A percentile compares a stretch with the other conserved stretches of the same genome.
These are phyloP conservation scores for Salvelinus sp. DNA, from an alignment of 2,113 vertebrate genomes.

Conservation along the genomic window DNA sequence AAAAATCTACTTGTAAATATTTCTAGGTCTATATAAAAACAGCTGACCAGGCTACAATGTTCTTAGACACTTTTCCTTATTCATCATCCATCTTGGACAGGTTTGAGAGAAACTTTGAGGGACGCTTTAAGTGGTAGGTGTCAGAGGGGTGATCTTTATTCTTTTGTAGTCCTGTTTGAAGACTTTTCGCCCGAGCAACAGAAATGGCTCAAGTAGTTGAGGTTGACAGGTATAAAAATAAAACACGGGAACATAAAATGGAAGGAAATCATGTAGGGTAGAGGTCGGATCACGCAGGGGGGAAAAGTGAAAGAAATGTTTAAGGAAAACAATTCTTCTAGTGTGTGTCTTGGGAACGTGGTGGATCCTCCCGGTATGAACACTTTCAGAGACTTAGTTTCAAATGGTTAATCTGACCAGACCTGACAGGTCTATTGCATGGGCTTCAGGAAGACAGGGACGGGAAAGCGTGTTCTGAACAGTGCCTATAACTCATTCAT, in stretches of 20 bases:
- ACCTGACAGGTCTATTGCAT: constrained; percentile 37
- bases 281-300: constrained; percentile 33
- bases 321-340: constrained; percentile 25
- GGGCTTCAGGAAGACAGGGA: constrained; percentile 14
- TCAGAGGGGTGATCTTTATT: constrained; percentile 43
- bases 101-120: constrained; percentile 42
- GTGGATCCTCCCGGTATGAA: neutral
- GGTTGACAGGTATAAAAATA: constrained; percentile 42
- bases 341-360: constrained; percentile 5
- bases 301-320: constrained; percentile 25
- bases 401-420: constrained; percentile 20
- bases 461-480: constrained; percentile 2
- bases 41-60: no score
- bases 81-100: constrained; percentile 9
- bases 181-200: constrained; percentile 32
- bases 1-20: no score
- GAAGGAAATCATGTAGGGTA: constrained; percentile 24
- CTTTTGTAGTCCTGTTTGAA: constrained; percentile 40
- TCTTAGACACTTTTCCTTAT: no score
- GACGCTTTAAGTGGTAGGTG: constrained; percentile 30
- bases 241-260: constrained; percentile 7
- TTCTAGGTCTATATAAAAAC: no score
- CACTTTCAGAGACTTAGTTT: neutral
- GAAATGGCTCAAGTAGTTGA: constrained; percentile 25
- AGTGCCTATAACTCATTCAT: neutral